Percentiles rank a stretch among this genome's conserved stretches.
Conservation (phyloP, 2,888 invertebrate genomes). For the Drosophila paramelanica region DNA sequence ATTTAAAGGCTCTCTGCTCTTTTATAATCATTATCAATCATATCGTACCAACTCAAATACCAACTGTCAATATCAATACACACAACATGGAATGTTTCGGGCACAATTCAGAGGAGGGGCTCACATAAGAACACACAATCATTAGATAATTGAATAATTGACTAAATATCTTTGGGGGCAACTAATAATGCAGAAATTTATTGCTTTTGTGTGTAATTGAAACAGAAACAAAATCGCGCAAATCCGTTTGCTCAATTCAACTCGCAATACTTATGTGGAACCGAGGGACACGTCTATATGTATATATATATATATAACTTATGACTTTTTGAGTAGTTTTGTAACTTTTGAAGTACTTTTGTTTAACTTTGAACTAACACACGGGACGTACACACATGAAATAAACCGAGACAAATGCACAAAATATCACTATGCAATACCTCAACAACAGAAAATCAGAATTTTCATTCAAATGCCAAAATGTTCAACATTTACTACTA, state of each 20-base stretch:
- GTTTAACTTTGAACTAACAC: slow-evolving; percentile 68
- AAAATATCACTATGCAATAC: slow-evolving; percentile 60
- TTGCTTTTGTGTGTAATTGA: slow-evolving; percentile 58
- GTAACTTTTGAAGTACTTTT: slow-evolving; percentile 54
- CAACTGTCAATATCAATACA: slow-evolving; percentile 39
- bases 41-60: slow-evolving; percentile 16
- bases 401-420: slow-evolving; percentile 45
- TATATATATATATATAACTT: slow-evolving; percentile 23
- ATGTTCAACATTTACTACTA: slow-evolving; percentile 48
- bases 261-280: slow-evolving; percentile 22
- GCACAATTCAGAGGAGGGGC: slow-evolving; percentile 41
- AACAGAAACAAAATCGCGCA: slow-evolving; percentile 19
- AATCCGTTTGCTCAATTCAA: slow-evolving; percentile 14
- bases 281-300: slow-evolving; percentile 31
- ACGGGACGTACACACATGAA: slow-evolving; percentile 49
- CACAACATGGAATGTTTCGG: slow-evolving; percentile 58
- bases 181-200: slow-evolving; percentile 36
- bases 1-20: slow-evolving; percentile 19
- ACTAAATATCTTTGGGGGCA: slow-evolving; percentile 41
- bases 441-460: slow-evolving; percentile 22
- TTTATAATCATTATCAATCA: slow-evolving; percentile 11
- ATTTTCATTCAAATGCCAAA: slow-evolving; percentile 14
- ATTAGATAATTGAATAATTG: slow-evolving; percentile 61
- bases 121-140: slow-evolving; percentile 43
- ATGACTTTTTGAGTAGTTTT: slow-evolving; percentile 17